Percentiles rank a stretch among this genome's conserved stretches.
These are phyloP conservation scores for Pantherophis guttatus DNA, from an alignment of 2,113 vertebrate genomes.

Conservation along the genomic window DNA sequence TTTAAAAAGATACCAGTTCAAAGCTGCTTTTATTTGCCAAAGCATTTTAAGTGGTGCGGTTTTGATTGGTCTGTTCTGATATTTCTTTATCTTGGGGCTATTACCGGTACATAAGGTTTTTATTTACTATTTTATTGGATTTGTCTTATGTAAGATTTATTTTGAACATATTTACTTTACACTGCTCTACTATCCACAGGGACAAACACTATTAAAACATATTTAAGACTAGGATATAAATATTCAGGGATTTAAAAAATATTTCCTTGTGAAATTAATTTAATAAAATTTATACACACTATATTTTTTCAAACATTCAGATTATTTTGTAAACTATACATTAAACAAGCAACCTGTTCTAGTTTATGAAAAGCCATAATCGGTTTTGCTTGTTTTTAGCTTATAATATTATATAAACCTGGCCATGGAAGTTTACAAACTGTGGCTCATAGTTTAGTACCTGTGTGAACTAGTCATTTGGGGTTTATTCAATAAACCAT, in stretches of 20 bases:
- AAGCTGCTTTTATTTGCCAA: not conserved
- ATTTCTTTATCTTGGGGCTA: not conserved
- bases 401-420: not conserved
- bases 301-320: not conserved
- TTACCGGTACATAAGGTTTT: not conserved
- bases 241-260: not conserved
- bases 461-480: not conserved
- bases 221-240: not conserved
- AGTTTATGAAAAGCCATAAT: not conserved
- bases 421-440: not conserved
- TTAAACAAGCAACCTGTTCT: not conserved
- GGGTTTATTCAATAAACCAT: not conserved
- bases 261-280: not conserved
- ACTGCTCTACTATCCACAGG: not conserved
- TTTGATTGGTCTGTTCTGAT: not conserved
- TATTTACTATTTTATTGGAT: not conserved
- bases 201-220: not conserved
- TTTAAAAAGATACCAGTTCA: not conserved
- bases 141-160: not conserved
- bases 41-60: not conserved
- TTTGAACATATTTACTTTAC: not conserved
- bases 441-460: not conserved
- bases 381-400: not conserved
- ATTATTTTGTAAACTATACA: not conserved
- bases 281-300: not conserved